These are phyloP conservation scores for Drosophila parthenogenetica DNA, from an alignment of 2,888 invertebrate species.

Conservation along the genomic window DNA sequence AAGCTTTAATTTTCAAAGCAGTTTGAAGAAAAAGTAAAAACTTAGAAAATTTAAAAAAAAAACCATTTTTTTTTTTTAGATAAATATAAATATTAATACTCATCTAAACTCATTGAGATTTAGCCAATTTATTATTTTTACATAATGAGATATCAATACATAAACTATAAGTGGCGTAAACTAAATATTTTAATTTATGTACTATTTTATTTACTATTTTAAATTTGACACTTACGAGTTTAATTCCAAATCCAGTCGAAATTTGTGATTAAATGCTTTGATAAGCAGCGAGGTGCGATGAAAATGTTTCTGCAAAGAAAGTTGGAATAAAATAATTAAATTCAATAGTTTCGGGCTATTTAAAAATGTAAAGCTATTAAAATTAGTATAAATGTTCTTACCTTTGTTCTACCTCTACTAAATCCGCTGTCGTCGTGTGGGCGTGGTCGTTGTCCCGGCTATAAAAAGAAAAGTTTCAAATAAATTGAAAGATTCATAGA, in stretches of 20 bases:
- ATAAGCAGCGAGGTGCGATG: conserved; percentile 97
- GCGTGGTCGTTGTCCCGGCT: conserved; percentile 84
- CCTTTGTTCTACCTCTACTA: conserved; percentile 84
- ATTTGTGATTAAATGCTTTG: conserved; percentile 98
- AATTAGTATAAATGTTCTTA: conserved; percentile 42
- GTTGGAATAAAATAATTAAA: background rate
- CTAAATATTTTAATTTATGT: too few relatives aligned
- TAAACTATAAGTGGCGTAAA: too few relatives aligned
- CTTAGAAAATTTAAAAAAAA: too few relatives aligned
- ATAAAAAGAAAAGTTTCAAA: conserved; percentile 39
- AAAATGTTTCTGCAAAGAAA: conserved; percentile 91
- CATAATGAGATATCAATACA: too few relatives aligned
- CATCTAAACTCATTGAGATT: too few relatives aligned
- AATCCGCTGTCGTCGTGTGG: conserved; percentile 84
- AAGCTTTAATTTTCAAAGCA: too few relatives aligned
- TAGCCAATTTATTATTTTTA: too few relatives aligned
- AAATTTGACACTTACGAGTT: conserved; percentile 92
- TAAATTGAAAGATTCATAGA: conserved; percentile 11
- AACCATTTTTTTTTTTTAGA: too few relatives aligned
- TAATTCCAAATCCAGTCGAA: conserved; percentile 97
- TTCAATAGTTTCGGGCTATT: background rate
- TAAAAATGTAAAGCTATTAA: background rate
- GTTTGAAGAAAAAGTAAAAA: too few relatives aligned
- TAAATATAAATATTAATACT: too few relatives aligned
- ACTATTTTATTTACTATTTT: background rate